phyloP scores from a whole-genome alignment of 2,797 vertebrate species.

The Anomalospiza imberbis region DNA sequence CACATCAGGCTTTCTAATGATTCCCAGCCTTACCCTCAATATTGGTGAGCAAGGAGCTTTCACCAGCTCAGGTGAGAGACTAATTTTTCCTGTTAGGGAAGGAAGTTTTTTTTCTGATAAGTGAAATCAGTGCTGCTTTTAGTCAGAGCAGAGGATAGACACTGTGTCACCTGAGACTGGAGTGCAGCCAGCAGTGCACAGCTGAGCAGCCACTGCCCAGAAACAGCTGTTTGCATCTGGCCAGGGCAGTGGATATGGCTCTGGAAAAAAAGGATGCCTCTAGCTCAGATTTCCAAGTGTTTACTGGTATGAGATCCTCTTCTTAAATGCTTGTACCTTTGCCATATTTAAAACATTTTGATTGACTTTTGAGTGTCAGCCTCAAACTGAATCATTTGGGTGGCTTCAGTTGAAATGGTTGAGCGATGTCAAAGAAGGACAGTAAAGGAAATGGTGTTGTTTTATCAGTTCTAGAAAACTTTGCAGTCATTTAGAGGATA shows the following conservation, averaged over 20 bases:
- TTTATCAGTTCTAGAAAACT: not conserved
- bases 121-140: not conserved
- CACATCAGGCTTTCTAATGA: not conserved
- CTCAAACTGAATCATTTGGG: not conserved
- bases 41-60: not conserved
- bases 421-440: not conserved
- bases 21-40: not conserved
- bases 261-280: not conserved
- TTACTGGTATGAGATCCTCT: not conserved
- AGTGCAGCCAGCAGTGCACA: not conserved
- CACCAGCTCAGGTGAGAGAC: not conserved
- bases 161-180: not conserved
- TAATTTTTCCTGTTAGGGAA: not conserved
- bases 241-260: not conserved
- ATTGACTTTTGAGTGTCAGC: constrained; percentile 2
- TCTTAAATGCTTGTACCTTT: constrained; percentile 1
- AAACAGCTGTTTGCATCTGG: not conserved
- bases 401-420: not conserved
- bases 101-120: not conserved
- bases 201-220: not conserved
- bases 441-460: not conserved
- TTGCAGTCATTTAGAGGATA: not conserved
- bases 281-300: not conserved
- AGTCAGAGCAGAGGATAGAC: not conserved
- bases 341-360: constrained; percentile 10